A percentile compares a stretch with the other conserved stretches of the same genome.
Evolutionary conservation across 2,113 vertebrate species (phyloP).

Genomic region (Recurvirostra avosetta): DNA sequence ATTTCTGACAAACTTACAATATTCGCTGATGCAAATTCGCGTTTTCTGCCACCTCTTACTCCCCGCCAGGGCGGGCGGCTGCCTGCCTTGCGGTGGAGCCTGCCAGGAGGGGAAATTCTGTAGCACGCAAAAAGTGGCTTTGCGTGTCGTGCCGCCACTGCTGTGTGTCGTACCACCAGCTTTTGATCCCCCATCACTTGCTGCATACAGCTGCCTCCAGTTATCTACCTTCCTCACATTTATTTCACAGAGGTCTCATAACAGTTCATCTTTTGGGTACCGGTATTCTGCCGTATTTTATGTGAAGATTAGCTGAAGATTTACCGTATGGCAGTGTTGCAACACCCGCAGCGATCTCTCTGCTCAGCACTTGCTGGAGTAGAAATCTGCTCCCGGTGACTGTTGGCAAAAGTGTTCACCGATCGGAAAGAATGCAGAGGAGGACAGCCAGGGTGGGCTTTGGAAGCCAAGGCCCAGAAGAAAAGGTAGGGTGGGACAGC

Average conservation of each 20-base stretch:
- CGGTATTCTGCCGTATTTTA: not conserved
- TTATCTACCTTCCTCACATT: not conserved
- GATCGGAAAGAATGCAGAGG: not conserved
- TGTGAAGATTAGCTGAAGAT: not conserved
- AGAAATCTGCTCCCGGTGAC: not conserved
- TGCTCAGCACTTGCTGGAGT: not conserved
- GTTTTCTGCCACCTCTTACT: not conserved
- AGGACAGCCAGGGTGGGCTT: not conserved
- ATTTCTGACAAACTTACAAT: not conserved
- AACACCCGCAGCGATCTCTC: not conserved
- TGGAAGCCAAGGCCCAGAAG: not conserved
- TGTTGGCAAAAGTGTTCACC: not conserved
- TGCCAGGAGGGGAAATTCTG: not conserved
- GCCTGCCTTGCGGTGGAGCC: not conserved
- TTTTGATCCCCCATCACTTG: not conserved
- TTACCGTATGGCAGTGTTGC: not conserved
- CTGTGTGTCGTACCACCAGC: not conserved
- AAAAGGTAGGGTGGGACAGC: not conserved
- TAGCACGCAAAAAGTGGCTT: not conserved
- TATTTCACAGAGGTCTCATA: not conserved
- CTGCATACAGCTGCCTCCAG: not conserved
- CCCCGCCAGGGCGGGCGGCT: not conserved
- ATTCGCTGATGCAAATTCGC: not conserved
- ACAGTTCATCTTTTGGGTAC: not conserved
- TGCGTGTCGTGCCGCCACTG: accelerated